Evolutionary conservation across 2,797 vertebrate species (phyloP).

Genomic region (Gymnopithys bicolor): DNA sequence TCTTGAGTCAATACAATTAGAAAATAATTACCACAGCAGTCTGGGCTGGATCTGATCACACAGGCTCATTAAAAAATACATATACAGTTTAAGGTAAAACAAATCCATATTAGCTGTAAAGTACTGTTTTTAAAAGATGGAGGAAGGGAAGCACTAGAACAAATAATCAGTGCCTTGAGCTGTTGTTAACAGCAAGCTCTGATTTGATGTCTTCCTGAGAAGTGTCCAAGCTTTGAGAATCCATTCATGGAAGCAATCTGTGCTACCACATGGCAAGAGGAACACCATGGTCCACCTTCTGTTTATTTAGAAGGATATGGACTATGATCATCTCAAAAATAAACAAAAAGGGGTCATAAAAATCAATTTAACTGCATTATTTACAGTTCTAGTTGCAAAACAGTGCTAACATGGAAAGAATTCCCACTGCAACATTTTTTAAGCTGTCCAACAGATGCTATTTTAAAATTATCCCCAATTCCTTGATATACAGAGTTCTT

Average conservation of each 20-base stretch:
- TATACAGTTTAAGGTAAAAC: neutral
- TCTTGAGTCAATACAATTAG: neutral
- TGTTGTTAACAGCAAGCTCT: neutral
- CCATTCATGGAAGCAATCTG: neutral
- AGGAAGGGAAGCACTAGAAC: neutral
- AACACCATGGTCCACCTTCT: neutral
- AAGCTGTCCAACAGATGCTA: neutral
- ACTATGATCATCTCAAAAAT: neutral
- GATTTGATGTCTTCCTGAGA: neutral
- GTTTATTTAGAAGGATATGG: neutral
- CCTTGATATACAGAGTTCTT: neutral
- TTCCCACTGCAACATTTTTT: neutral
- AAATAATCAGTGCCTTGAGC: neutral
- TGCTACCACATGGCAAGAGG: neutral
- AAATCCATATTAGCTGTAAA: neutral
- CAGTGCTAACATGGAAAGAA: neutral
- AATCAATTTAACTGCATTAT: neutral
- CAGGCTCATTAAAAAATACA: neutral
- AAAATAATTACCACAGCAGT: neutral
- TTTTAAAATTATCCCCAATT: neutral
- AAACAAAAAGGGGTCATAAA: neutral
- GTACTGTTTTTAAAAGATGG: neutral
- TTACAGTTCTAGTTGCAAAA: neutral
- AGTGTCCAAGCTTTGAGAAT: neutral
- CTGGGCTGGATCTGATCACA: neutral